These are phyloP conservation scores for Sinosuthora webbiana DNA, from an alignment of 2,113 vertebrate genomes.

Conservation along the genomic window DNA sequence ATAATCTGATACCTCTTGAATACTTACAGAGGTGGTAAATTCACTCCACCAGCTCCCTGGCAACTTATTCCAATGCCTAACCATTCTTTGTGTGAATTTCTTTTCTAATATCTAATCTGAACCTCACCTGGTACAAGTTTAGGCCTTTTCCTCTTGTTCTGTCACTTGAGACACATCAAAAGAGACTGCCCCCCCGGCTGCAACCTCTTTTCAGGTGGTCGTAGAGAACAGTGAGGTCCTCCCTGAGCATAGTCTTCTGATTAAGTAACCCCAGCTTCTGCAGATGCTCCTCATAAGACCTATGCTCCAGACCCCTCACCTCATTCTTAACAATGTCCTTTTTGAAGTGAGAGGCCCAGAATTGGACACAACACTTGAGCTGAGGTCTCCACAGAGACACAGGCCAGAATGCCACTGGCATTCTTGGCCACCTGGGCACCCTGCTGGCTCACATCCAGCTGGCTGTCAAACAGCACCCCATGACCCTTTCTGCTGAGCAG, in stretches of 20 bases:
- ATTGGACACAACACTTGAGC: background rate
- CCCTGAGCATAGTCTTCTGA: background rate
- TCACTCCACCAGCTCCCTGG: background rate
- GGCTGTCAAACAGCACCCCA: background rate
- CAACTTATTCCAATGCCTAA: background rate
- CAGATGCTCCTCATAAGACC: background rate
- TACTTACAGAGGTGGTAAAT: background rate
- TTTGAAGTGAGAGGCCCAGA: background rate
- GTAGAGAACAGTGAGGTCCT: background rate
- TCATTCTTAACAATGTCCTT: too few species aligned
- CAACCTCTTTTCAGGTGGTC: background rate
- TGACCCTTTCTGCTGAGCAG: rapidly evolving
- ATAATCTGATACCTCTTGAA: too few species aligned
- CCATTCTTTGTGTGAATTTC: too few species aligned
- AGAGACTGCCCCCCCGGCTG: background rate
- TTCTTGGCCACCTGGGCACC: background rate
- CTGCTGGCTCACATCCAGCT: background rate
- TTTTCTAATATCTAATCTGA: background rate
- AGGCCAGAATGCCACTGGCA: background rate
- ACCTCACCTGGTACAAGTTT: background rate
- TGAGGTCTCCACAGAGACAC: rapidly evolving
- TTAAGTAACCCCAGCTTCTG: background rate
- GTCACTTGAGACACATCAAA: background rate
- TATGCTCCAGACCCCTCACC: background rate
- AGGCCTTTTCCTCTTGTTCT: background rate